Conservation (phyloP, 1,140 invertebrate species). For the Drosophila seguyi region DNA sequence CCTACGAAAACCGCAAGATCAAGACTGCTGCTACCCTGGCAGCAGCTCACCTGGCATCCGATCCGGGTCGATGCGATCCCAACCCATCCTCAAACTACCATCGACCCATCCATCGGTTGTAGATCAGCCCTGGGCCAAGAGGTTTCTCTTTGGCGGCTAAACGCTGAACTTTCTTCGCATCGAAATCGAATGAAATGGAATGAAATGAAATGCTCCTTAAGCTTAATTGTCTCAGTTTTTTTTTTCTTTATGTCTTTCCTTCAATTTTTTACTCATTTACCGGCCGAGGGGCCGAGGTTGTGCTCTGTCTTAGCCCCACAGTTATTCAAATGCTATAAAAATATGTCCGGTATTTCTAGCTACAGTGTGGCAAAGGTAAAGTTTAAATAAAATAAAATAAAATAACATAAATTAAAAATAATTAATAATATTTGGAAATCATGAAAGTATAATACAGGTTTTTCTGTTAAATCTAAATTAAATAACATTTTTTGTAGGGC, state of each 20-base stretch:
- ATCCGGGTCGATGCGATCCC: constrained; percentile 3
- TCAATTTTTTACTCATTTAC: constrained; percentile 79
- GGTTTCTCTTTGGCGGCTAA: constrained; percentile 67
- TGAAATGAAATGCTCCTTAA: constrained; percentile 82
- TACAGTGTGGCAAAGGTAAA: constrained; percentile 38
- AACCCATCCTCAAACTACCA: constrained; percentile 11
- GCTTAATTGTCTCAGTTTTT: constrained; percentile 78
- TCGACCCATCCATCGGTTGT: constrained; percentile 42
- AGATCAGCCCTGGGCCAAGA: constrained; percentile 59
- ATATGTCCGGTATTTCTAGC: constrained; percentile 56
- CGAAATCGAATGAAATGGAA: constrained; percentile 69
- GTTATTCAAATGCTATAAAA: constrained; percentile 79
- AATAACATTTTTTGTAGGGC: no score
- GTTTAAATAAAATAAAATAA: no score
- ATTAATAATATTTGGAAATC: not conserved
- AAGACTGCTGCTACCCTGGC: constrained; percentile 23
- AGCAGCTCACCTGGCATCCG: constrained; percentile 30
- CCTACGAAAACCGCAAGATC: constrained; percentile 52
- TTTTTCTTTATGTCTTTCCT: constrained; percentile 43
- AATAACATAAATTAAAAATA: no score
- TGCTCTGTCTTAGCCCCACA: constrained; percentile 56
- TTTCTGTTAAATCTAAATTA: not conserved
- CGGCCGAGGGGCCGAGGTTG: constrained; percentile 49
- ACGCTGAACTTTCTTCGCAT: constrained; percentile 72
- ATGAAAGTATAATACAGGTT: not conserved